Base-by-base conservation (phyloP, 2,797 vertebrate species). In the Squalus acanthias region DNA sequence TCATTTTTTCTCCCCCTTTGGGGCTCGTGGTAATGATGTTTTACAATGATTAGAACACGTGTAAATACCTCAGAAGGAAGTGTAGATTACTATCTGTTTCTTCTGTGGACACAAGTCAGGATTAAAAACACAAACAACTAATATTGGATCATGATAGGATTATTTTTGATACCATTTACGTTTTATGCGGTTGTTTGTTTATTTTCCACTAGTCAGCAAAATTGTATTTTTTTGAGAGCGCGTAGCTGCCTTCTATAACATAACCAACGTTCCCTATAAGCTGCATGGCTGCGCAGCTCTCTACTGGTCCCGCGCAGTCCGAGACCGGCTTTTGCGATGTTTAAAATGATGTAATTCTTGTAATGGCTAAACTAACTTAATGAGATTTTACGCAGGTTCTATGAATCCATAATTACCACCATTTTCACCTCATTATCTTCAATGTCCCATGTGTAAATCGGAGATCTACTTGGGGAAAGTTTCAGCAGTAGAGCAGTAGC, bases 41-140 rank as follows among this genome's bases (percentile, higher is more conserved):
- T 97, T 97, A 97, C 97, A 97, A 97, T 98, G 98, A 98, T 98
- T 97, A 98, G 97, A 97, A 97, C 97, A 96, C 8, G 8, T 95
- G 39, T 29, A 74, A 70, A 70, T 70, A 95, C 20, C 13, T 94
- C 9, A 69, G 65, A 69, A 87, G 22, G 39, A 50, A 69, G 8
- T 93, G 15, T 93, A 33, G 10, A 63, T 57, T 26, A 12, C 26
- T 29, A 9, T 60, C 50, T n/a, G 50, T 29, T 91, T 33, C 26
- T 29, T 63, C 29, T 89, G 50, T 89, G 87, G 24, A 33, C 53
- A 26, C 24, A 89, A 33, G 9, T 89, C 87, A 60, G 57, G 57
- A 33, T 33, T 50, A 65, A n/a, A 91, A 91, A 7, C 57, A 29
- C 9, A 57, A 4, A 26, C 50, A 57, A 12, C 22, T 53, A 33